A percentile compares a stretch with the other conserved stretches of the same genome.
Conservation (phyloP, 2,797 vertebrate genomes). For the Helarctos malayanus region DNA sequence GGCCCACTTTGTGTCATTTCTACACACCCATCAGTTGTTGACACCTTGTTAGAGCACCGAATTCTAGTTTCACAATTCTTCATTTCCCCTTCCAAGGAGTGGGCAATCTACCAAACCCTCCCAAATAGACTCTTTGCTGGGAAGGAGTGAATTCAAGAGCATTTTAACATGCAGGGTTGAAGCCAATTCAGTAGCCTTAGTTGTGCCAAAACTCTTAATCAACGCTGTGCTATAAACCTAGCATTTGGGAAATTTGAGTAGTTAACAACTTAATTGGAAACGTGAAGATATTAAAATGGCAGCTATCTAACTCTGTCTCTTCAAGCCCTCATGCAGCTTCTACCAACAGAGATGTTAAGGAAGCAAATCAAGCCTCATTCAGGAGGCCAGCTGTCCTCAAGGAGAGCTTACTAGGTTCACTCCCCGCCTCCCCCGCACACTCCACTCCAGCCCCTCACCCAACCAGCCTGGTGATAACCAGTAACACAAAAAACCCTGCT, state of each 20-base stretch:
- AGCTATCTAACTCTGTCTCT: neutral
- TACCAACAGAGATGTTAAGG: neutral
- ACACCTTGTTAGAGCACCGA: conserved; percentile 35
- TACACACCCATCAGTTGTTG: neutral
- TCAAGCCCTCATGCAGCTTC: neutral
- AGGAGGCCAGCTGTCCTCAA: neutral
- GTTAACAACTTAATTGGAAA: conserved; percentile 10
- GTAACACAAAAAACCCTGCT: neutral
- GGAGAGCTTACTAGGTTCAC: neutral
- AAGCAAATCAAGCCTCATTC: neutral
- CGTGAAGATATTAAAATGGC: neutral
- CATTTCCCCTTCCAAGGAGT: conserved; percentile 40
- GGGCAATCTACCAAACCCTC: neutral
- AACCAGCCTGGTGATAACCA: neutral
- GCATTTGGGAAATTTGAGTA: neutral
- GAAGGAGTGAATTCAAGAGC: neutral
- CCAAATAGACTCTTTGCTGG: neutral
- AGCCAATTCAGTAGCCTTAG: conserved; percentile 36
- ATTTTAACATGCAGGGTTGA: neutral
- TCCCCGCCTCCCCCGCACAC: too few relatives aligned
- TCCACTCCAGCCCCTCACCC: neutral
- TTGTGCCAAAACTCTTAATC: conserved; percentile 47
- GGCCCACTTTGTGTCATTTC: conserved; percentile 10
- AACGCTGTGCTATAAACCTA: conserved; percentile 29
- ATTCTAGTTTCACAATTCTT: conserved; percentile 57